A percentile compares a stretch with the other conserved stretches of the same genome.
Evolutionary conservation across 2,113 vertebrate genomes (phyloP).

Genomic region (Crotophaga sulcirostris): DNA sequence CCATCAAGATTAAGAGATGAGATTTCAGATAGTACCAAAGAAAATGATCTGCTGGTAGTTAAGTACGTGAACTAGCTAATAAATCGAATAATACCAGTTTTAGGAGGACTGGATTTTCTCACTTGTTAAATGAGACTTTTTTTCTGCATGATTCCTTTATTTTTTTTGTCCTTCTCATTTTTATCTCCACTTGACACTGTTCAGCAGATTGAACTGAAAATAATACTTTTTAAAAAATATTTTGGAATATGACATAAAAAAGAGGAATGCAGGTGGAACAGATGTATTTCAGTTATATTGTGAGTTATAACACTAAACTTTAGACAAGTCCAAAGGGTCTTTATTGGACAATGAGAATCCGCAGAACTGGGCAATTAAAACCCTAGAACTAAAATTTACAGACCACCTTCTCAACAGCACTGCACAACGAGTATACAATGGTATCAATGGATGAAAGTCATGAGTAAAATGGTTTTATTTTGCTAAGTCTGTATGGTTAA

Average conservation of each 20-base stretch:
- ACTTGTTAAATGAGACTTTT: background rate
- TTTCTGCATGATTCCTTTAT: background rate
- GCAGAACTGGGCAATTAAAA: background rate
- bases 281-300: background rate
- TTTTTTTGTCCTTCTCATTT: background rate
- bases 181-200: background rate
- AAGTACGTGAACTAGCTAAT: background rate
- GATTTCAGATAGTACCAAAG: background rate
- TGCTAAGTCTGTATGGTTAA: background rate
- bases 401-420: background rate
- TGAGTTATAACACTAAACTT: background rate
- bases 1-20: slow-evolving; percentile 20
- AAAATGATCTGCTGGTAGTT: slow-evolving; percentile 31
- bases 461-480: background rate
- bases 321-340: background rate
- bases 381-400: background rate
- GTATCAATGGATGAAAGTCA: background rate
- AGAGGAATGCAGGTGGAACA: background rate
- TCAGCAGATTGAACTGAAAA: background rate
- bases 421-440: background rate
- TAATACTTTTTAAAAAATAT: background rate
- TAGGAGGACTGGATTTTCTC: background rate
- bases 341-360: background rate
- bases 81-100: background rate
- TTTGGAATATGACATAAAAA: background rate